Conservation (phyloP, 1,140 invertebrate species). For the Zaprionus lachaisei region DNA sequence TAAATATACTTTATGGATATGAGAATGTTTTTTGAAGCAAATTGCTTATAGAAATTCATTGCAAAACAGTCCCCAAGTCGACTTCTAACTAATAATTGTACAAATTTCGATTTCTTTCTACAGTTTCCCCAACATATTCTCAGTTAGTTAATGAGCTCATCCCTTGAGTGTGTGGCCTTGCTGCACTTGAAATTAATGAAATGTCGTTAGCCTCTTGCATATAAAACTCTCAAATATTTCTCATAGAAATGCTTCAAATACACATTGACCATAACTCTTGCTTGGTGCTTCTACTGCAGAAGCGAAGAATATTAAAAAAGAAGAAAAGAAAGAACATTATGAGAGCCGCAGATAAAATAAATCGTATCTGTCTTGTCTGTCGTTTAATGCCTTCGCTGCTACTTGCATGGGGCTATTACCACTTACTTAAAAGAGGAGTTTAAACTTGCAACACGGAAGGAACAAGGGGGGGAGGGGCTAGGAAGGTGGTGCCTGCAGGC, state of each 20-base stretch:
- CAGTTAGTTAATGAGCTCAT: background rate
- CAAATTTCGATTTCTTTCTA: background rate
- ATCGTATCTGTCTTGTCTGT: constrained; percentile 1
- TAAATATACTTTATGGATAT: too few relatives aligned
- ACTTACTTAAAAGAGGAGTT: constrained; percentile 33
- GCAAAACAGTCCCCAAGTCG: too few relatives aligned
- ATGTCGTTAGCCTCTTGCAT: background rate
- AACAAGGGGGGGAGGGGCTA: constrained; percentile 9
- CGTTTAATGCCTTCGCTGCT: constrained; percentile 2
- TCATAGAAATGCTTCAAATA: background rate
- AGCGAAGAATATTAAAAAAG: background rate
- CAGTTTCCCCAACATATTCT: background rate
- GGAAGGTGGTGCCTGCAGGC: background rate
- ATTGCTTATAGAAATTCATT: too few relatives aligned
- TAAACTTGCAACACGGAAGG: constrained; percentile 35
- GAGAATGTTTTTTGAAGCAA: too few relatives aligned
- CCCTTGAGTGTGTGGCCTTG: background rate
- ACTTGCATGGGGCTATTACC: constrained; percentile 6
- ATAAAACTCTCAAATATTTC: background rate
- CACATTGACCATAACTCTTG: background rate
- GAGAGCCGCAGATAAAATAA: constrained; percentile 8
- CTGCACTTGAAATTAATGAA: background rate
- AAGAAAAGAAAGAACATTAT: background rate
- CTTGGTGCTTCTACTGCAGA: background rate
- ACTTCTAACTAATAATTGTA: too few relatives aligned